Percentiles rank a stretch among this genome's conserved stretches.
phyloP scores from a whole-genome alignment of 1,140 invertebrate genomes.

The Cepaea nemoralis region DNA sequence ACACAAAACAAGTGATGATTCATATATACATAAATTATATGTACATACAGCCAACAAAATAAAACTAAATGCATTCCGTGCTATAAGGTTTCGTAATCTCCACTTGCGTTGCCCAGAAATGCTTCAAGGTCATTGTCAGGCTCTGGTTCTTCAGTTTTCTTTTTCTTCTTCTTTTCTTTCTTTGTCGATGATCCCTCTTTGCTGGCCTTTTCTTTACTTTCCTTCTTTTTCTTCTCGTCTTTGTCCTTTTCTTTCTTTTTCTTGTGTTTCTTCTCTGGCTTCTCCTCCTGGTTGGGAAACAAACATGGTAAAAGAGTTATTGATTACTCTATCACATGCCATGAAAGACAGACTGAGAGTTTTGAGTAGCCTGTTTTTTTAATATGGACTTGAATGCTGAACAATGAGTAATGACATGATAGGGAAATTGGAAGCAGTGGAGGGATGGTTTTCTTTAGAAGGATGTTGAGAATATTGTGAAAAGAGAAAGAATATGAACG shows the following conservation, averaged over 20 bases:
- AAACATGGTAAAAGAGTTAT: no score
- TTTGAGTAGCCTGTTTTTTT: no score
- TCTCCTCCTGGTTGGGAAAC: constrained; percentile 73
- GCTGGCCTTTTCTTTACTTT: constrained; percentile 65
- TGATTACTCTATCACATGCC: no score
- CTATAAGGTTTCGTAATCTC: constrained; percentile 58
- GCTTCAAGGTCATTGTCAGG: constrained; percentile 77
- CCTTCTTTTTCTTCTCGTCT: constrained; percentile 73
- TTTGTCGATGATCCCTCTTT: constrained; percentile 69
- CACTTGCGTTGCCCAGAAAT: constrained; percentile 72
- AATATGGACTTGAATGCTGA: no score
- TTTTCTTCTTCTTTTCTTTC: constrained; percentile 59
- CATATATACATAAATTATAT: not conserved
- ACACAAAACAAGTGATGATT: no score
- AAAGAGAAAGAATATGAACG: no score
- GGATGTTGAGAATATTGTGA: no score
- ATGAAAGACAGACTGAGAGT: no score
- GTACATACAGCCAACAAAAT: not conserved
- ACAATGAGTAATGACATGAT: no score
- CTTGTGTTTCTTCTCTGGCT: constrained; percentile 69
- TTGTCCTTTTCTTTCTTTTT: constrained; percentile 67
- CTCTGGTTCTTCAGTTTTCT: constrained; percentile 68
- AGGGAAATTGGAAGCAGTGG: no score
- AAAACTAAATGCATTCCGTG: constrained; percentile 4
- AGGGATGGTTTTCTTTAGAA: no score